A percentile compares a stretch with the other conserved stretches of the same genome.
These are phyloP conservation scores for Ophiodon elongatus DNA, from an alignment of 2,113 vertebrate species.

Conservation along the genomic window DNA sequence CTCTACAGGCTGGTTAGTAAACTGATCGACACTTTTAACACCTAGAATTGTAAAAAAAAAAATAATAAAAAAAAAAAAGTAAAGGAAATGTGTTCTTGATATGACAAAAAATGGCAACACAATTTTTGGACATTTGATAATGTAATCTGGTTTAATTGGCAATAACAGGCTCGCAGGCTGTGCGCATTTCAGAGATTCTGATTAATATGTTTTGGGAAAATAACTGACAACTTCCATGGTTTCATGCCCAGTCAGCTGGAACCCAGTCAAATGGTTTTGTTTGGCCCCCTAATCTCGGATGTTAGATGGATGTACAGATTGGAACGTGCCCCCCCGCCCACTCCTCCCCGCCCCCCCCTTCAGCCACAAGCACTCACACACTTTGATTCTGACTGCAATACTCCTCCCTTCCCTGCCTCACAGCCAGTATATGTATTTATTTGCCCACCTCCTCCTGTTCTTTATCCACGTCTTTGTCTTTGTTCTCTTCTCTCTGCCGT, in stretches of 20 bases:
- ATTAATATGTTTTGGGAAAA: constrained; percentile 19
- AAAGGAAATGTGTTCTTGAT: too few relatives aligned
- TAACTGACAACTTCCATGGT: neutral
- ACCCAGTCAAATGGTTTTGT: constrained; percentile 43
- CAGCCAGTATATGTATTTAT: constrained; percentile 37
- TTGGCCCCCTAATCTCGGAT: constrained; percentile 32
- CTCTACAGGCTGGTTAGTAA: neutral
- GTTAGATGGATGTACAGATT: constrained; percentile 19
- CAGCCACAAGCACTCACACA: neutral
- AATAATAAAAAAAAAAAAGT: too few relatives aligned
- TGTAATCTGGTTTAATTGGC: neutral
- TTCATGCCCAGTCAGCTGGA: constrained; percentile 34
- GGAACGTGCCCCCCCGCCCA: neutral
- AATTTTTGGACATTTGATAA: neutral
- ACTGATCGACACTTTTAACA: neutral
- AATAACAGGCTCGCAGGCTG: neutral
- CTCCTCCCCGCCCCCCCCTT: neutral
- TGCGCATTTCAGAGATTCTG: neutral
- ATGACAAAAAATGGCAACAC: neutral
- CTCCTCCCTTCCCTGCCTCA: neutral
- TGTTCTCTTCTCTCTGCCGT: constrained; percentile 38
- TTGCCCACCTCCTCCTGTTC: neutral
- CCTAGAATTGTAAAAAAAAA: too few relatives aligned
- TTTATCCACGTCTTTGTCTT: constrained; percentile 30
- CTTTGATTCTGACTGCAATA: neutral